phyloP scores from a whole-genome alignment of 2,113 vertebrate species.

The Strix uralensis region DNA sequence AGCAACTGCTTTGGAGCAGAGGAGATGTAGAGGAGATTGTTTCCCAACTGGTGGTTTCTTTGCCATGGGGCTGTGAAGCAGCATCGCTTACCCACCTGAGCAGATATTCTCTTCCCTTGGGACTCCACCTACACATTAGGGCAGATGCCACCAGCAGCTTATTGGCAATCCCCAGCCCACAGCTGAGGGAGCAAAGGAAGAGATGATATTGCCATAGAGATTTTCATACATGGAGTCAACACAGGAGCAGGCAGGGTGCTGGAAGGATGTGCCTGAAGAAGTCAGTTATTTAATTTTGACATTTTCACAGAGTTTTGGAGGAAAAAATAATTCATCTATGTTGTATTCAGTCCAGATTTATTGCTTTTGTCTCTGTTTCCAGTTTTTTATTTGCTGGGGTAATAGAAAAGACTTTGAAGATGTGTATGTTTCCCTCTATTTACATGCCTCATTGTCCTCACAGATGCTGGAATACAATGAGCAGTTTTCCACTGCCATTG shows the following conservation, averaged over 20 bases:
- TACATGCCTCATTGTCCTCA: not conserved
- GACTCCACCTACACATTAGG: fast-evolving
- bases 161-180: not conserved
- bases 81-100: not conserved
- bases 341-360: not conserved
- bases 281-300: not conserved
- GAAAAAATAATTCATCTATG: fast-evolving
- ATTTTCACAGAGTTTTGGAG: not conserved
- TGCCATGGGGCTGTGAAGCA: not conserved
- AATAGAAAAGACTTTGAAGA: not conserved
- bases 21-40: not conserved
- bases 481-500: not conserved
- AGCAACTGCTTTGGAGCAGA: not conserved
- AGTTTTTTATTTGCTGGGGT: not conserved
- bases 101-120: not conserved
- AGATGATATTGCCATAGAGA: not conserved
- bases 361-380: not conserved
- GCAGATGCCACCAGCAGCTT: not conserved
- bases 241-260: not conserved
- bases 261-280: not conserved
- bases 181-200: not conserved
- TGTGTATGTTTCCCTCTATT: not conserved
- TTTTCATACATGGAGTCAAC: not conserved
- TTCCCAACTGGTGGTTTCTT: not conserved
- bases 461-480: not conserved